Conservation (phyloP, 2,888 invertebrate species). For the Acanthoscelides obtectus region DNA sequence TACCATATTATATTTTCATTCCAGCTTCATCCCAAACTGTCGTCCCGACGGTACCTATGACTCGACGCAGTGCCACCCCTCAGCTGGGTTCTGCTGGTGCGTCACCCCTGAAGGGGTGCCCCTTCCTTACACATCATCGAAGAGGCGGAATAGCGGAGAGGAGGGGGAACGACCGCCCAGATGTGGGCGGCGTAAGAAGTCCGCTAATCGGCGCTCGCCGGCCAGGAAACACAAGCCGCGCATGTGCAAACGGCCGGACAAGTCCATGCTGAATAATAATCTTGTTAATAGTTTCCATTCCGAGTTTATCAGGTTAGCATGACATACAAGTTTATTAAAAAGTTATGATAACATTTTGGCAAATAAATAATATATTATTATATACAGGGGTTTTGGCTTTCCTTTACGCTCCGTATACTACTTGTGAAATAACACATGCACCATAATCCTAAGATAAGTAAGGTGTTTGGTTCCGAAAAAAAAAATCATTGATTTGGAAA, state of each 20-base stretch:
- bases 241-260: conserved; percentile 69
- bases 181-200: conserved; percentile 24
- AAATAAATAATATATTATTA: too few species aligned
- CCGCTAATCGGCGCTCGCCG: conserved; percentile 57
- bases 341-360: too few species aligned
- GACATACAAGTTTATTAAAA: too few species aligned
- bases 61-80: conserved; percentile 77
- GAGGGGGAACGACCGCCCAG: neutral
- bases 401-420: too few species aligned
- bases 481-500: too few species aligned
- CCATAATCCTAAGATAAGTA: too few species aligned
- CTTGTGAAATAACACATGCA: too few species aligned
- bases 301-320: conserved; percentile 57
- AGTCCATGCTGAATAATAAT: conserved; percentile 76
- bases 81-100: conserved; percentile 61
- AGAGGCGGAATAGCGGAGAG: conserved; percentile 49
- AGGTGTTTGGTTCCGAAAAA: too few species aligned
- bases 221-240: conserved; percentile 48
- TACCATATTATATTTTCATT: too few species aligned
- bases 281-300: conserved; percentile 80
- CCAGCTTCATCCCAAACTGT: conserved; percentile 68
- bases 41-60: conserved; percentile 79
- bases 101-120: conserved; percentile 80
- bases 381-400: too few species aligned
- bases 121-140: conserved; percentile 72